Conservation (phyloP, 2,888 invertebrate species). For the Zele albiditarsus region DNA sequence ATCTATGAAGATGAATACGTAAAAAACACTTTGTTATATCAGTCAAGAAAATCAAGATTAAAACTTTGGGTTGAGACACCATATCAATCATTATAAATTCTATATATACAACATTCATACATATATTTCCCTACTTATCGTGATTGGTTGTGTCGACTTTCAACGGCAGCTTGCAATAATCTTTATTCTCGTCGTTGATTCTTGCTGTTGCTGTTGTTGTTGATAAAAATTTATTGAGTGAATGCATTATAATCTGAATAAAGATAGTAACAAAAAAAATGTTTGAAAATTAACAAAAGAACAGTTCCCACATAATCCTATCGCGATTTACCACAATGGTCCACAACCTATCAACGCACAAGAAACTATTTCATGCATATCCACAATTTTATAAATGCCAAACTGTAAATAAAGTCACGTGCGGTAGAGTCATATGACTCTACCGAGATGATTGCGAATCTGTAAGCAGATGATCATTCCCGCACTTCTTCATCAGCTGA, state of each 20-base stretch:
- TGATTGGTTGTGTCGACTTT: conserved; percentile 50
- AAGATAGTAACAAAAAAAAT: conserved; percentile 23
- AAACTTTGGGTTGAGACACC: background rate
- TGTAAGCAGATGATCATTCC: too few species aligned
- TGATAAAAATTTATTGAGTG: conserved; percentile 83
- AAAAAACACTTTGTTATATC: background rate
- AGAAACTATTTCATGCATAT: conserved; percentile 65
- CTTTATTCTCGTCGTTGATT: conserved; percentile 63
- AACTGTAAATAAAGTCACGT: conserved; percentile 74
- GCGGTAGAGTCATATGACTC: conserved; percentile 71
- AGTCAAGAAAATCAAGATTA: background rate
- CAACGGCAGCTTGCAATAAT: conserved; percentile 47
- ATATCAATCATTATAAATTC: background rate
- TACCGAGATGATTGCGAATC: conserved; percentile 34
- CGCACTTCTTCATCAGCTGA: too few species aligned
- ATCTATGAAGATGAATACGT: background rate
- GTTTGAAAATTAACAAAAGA: conserved; percentile 35
- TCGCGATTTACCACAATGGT: conserved; percentile 52
- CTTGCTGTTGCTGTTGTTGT: conserved; percentile 73
- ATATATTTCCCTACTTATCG: conserved; percentile 58
- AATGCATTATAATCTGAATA: conserved; percentile 77
- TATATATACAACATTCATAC: background rate
- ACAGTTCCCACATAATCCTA: conserved; percentile 57
- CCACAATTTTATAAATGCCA: conserved; percentile 59
- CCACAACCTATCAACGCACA: conserved; percentile 63